Evolutionary conservation across 1,140 invertebrate species (phyloP).

Genomic region (Augochlora pura): DNA sequence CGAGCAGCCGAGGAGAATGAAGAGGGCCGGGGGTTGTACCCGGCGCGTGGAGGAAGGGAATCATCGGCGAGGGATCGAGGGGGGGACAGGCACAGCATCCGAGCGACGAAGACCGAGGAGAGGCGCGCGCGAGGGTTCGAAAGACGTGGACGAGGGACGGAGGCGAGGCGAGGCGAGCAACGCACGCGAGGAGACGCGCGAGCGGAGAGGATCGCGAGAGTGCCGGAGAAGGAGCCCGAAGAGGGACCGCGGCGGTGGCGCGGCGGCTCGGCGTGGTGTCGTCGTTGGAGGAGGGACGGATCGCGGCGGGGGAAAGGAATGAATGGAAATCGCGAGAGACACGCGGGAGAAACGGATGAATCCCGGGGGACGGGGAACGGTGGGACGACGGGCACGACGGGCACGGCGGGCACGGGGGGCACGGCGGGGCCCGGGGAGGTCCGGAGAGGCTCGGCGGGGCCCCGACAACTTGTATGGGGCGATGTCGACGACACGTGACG

Average conservation of each 20-base stretch:
- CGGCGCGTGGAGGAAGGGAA: slow-evolving; percentile 53
- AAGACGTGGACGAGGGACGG: not conserved
- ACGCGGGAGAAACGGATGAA: slow-evolving; percentile 68
- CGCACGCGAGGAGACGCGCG: not conserved
- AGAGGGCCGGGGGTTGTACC: slow-evolving; percentile 27
- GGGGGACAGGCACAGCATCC: not conserved
- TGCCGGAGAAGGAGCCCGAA: too few species aligned
- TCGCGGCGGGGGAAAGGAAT: slow-evolving; percentile 63
- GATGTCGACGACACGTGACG: slow-evolving; percentile 77
- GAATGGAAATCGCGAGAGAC: slow-evolving; percentile 74
- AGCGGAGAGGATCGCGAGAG: too few species aligned
- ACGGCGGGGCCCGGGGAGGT: not conserved
- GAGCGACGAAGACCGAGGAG: not conserved
- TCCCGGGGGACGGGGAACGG: not conserved
- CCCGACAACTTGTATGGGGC: slow-evolving; percentile 42
- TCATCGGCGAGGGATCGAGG: slow-evolving; percentile 17
- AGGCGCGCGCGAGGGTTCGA: not conserved
- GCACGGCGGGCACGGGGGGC: too few species aligned
- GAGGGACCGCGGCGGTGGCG: not conserved
- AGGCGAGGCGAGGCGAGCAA: not conserved
- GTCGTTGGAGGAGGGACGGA: slow-evolving; percentile 30
- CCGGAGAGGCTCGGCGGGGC: not conserved
- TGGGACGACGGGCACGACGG: not conserved
- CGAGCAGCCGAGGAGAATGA: slow-evolving; percentile 21
- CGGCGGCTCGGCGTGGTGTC: not conserved